Evolutionary conservation across 2,888 invertebrate genomes (phyloP), one percentile per base, ranked within the genome.

Genomic region (Pyrgus malvae): DNA sequence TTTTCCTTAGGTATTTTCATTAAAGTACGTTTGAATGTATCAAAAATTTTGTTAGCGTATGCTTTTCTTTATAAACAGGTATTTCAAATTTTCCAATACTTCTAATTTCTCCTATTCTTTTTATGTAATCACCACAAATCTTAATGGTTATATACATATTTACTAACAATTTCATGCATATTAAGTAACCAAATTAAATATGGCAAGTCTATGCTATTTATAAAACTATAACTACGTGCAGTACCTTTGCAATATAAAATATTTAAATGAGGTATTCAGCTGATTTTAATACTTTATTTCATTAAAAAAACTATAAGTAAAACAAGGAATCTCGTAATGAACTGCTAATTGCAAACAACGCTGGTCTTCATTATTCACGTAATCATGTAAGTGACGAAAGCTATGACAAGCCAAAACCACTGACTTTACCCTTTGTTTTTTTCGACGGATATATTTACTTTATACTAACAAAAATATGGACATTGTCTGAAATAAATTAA

Each of bases 301-400:
- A 51, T 51, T 51, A 17, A 42, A 27, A 44, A 46, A 51, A 42
- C 27, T 42, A 44, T 17, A 27, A 42, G 42, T 42, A 51, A 51
- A 44, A 35, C 50, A 17, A 33, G 33, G 50, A 44, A 51, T 51
- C 37, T 51, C 29, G 27, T 51, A 51, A 51, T 37, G 44, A 45
- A 14, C 37, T 19, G 44, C 44, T 51, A 51, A 51, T 51, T 51
- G 51, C 51, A 25, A 44, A 44, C 44, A 25, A 50, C 41, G 8
- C 33, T 14, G 23, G 42, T 44, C n/a, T 46, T 23, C 42, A 23
- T 31, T 29, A 19, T 21, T n/a, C 21, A 8, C 16, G 7, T 16
- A 42, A 37, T 8, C 31, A 41, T 29, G 19, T 41, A 31, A 42
- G 27, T 44, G 51, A 51, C 12, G 42, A 51, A 37, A 51, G 51